A percentile compares a stretch with the other conserved stretches of the same genome.
These are phyloP conservation scores for Limnephilus marmoratus DNA, from an alignment of 2,888 invertebrate genomes.

Conservation along the genomic window DNA sequence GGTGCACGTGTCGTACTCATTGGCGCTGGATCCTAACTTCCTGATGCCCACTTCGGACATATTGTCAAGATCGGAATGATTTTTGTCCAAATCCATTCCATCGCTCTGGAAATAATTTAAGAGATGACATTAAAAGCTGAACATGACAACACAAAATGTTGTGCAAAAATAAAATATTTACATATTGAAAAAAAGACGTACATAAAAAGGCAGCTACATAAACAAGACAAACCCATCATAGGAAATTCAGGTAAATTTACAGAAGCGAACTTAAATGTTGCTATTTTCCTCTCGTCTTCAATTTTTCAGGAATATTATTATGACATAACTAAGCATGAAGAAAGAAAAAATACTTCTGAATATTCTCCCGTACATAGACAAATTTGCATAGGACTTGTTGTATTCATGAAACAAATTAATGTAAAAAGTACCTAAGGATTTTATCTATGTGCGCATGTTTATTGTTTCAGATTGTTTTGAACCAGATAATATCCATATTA, in stretches of 20 bases:
- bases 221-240: neutral
- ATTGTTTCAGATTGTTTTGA: neutral
- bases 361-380: neutral
- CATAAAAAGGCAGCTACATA: neutral
- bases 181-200: neutral
- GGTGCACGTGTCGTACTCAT: constrained; percentile 83
- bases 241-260: neutral
- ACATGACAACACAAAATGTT: neutral
- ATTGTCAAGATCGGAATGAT: constrained; percentile 77
- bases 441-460: neutral
- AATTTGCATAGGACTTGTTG: neutral
- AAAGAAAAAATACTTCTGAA: neutral
- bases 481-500: neutral
- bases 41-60: constrained; percentile 72
- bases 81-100: constrained; percentile 78
- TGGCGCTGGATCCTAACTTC: constrained; percentile 76
- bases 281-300: neutral
- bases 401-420: neutral
- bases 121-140: constrained; percentile 59
- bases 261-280: neutral
- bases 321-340: neutral
- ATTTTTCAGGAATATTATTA: neutral
- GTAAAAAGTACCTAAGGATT: neutral
- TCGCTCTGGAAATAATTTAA: constrained; percentile 76
- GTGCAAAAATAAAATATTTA: neutral